Conservation (phyloP, 2,113 vertebrate genomes). For the Paratilapia polleni region DNA sequence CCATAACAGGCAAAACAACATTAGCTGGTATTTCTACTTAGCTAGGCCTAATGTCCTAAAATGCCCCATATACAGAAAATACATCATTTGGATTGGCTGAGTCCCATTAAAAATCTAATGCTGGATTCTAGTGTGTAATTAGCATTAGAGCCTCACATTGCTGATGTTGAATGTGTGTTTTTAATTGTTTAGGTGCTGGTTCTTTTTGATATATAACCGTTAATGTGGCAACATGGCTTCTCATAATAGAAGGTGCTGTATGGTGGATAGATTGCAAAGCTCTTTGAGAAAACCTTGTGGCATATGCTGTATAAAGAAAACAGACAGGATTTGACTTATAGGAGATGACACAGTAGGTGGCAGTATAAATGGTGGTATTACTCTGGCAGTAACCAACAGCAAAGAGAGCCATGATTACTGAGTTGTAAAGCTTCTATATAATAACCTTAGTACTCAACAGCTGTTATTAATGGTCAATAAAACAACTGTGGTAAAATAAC, state of each 20-base stretch:
- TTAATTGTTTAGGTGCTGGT: not conserved
- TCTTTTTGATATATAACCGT: not conserved
- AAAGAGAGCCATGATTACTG: not conserved
- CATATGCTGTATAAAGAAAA: not conserved
- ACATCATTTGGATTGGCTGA: too few species aligned
- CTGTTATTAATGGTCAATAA: not conserved
- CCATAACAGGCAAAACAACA: too few species aligned
- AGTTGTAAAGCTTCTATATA: too few species aligned
- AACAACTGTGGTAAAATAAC: not conserved
- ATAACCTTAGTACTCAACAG: not conserved
- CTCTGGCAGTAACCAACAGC: not conserved
- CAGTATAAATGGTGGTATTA: not conserved
- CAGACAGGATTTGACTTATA: not conserved
- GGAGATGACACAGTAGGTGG: not conserved
- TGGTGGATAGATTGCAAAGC: not conserved
- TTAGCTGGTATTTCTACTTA: too few species aligned
- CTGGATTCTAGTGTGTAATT: too few species aligned
- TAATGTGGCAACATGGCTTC: not conserved
- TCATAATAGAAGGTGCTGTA: fast-evolving
- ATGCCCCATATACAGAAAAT: too few species aligned
- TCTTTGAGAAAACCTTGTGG: not conserved
- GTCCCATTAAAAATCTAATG: not conserved
- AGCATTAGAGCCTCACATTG: not conserved
- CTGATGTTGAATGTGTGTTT: not conserved
- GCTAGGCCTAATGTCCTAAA: too few species aligned